A percentile compares a stretch with the other conserved stretches of the same genome.
Evolutionary conservation across 1,140 invertebrate species (phyloP).

Genomic region (Leptopilina boulardi): DNA sequence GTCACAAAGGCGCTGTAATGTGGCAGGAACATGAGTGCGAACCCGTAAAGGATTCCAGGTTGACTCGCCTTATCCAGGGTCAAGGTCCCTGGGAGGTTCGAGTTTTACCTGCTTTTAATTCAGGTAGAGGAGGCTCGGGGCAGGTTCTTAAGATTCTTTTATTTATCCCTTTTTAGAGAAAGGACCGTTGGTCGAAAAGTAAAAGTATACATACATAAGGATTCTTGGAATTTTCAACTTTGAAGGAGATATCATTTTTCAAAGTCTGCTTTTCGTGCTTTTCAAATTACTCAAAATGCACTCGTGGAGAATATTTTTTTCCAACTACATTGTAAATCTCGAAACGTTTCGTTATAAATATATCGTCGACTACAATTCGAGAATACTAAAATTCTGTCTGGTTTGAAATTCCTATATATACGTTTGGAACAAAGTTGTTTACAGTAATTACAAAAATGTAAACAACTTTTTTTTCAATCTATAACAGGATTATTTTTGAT

Average conservation of each 20-base stretch:
- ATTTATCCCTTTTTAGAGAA: constrained; percentile 2
- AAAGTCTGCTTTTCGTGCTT: neutral
- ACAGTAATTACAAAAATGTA: too few species aligned
- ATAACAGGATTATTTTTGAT: too few species aligned
- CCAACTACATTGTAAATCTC: neutral
- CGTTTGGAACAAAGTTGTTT: too few species aligned
- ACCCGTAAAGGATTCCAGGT: constrained; percentile 54
- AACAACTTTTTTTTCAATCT: too few species aligned
- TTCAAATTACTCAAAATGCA: neutral
- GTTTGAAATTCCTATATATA: too few species aligned
- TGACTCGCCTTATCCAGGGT: constrained; percentile 63
- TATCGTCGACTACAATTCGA: too few species aligned
- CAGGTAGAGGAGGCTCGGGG: constrained; percentile 28
- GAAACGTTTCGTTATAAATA: neutral
- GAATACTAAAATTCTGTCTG: too few species aligned
- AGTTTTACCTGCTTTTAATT: constrained; percentile 45
- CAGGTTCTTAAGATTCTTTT: constrained; percentile 42
- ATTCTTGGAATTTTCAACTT: constrained; percentile 29
- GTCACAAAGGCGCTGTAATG: constrained; percentile 33
- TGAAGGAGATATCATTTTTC: neutral
- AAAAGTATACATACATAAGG: neutral
- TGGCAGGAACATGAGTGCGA: constrained; percentile 39
- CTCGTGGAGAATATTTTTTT: neutral
- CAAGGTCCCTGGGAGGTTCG: constrained; percentile 60
- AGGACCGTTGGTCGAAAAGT: constrained; percentile 3